Evolutionary conservation across 2,888 invertebrate species (phyloP).

Genomic region (Ochropacha duplaris): DNA sequence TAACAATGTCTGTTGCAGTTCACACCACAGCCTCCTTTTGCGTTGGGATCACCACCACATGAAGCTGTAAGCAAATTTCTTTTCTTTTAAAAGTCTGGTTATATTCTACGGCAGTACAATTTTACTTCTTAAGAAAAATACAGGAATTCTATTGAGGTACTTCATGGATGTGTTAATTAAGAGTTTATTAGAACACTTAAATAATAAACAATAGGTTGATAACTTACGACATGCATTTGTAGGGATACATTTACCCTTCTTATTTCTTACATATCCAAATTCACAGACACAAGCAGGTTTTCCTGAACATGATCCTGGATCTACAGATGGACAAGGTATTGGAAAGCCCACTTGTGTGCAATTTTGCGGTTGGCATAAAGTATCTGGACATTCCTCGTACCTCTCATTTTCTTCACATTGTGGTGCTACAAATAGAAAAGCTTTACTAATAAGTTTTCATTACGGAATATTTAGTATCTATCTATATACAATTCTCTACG

Average conservation of each 20-base stretch:
- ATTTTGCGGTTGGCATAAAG: slow-evolving; percentile 13
- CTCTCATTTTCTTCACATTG: slow-evolving; percentile 18
- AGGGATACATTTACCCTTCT: slow-evolving; percentile 32
- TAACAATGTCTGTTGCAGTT: slow-evolving; percentile 26
- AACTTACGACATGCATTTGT: slow-evolving; percentile 32
- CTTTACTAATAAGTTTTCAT: too few relatives aligned
- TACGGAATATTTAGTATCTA: too few relatives aligned
- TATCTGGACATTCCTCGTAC: slow-evolving; percentile 10
- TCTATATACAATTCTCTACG: too few relatives aligned
- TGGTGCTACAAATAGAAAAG: slow-evolving; percentile 17
- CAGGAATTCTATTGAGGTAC: too few relatives aligned
- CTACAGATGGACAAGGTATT: slow-evolving; percentile 6
- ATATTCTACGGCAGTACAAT: too few relatives aligned
- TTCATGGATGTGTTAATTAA: too few relatives aligned
- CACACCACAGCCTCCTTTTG: slow-evolving; percentile 23
- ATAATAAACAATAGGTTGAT: background rate
- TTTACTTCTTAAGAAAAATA: too few relatives aligned
- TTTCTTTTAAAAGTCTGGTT: background rate
- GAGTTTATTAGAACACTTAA: too few relatives aligned
- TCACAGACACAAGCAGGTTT: slow-evolving; percentile 30
- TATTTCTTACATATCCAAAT: slow-evolving; percentile 29
- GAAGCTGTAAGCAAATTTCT: slow-evolving; percentile 5
- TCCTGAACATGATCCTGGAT: slow-evolving; percentile 8
- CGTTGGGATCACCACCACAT: slow-evolving; percentile 22
- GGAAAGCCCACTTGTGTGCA: slow-evolving; percentile 17